phyloP scores from a whole-genome alignment of 2,888 invertebrate genomes.

The Stenodera caucasica region DNA sequence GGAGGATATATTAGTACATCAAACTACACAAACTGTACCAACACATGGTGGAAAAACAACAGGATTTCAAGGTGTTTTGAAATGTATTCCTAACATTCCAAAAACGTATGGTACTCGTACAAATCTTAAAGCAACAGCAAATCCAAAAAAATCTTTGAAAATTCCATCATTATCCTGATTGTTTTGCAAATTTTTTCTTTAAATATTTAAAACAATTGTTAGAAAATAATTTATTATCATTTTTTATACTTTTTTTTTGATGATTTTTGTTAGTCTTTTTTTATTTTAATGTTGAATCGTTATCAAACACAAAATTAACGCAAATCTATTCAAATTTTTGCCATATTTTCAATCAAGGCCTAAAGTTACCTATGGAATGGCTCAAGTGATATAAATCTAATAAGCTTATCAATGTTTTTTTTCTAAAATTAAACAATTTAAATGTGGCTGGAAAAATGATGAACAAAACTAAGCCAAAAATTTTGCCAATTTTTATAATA shows the following conservation, averaged over 20 bases:
- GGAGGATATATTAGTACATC: conserved; percentile 67
- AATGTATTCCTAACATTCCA: conserved; percentile 50
- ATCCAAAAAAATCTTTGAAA: conserved; percentile 35
- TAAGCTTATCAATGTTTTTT: background rate
- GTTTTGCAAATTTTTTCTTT: conserved; percentile 10
- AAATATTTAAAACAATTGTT: conserved; percentile 16
- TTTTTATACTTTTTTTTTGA: conserved; percentile 5
- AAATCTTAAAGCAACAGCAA: conserved; percentile 34
- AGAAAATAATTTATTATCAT: conserved; percentile 14
- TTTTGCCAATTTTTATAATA: background rate
- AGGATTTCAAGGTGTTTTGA: conserved; percentile 50
- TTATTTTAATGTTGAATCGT: conserved; percentile 7
- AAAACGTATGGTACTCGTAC: conserved; percentile 31
- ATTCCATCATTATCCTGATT: conserved; percentile 35
- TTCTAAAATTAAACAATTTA: background rate
- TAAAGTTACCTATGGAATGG: conserved; percentile 10
- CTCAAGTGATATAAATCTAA: conserved; percentile 8
- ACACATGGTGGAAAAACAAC: conserved; percentile 31
- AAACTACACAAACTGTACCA: conserved; percentile 48
- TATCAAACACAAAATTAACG: background rate
- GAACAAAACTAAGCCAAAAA: background rate
- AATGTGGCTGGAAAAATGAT: background rate
- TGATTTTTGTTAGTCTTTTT: conserved; percentile 14
- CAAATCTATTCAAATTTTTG: conserved; percentile 6
- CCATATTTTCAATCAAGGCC: conserved; percentile 20